phyloP scores from a whole-genome alignment of 2,888 invertebrate genomes.

The Melanargia galathea region DNA sequence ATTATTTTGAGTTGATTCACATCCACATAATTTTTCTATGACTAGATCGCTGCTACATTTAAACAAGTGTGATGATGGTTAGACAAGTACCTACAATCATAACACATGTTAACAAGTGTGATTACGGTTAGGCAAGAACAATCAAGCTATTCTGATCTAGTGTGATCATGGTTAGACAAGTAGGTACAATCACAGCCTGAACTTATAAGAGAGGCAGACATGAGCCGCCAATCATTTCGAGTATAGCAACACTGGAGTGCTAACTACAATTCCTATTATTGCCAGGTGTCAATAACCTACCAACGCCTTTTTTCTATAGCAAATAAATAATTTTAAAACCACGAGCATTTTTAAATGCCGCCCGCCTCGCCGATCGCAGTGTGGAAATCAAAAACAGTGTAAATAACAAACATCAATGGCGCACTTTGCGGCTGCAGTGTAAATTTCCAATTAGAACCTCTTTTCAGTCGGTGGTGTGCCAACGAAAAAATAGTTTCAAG shows the following conservation, averaged over 20 bases:
- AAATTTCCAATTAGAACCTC: slow-evolving; percentile 67
- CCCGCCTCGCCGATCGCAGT: slow-evolving; percentile 33
- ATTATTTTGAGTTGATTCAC: no score
- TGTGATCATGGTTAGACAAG: no score
- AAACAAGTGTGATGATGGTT: no score
- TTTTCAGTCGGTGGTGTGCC: slow-evolving; percentile 50
- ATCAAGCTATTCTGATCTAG: no score
- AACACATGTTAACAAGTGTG: no score
- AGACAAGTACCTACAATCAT: no score
- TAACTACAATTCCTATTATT: slow-evolving; percentile 18
- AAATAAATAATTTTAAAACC: slow-evolving; percentile 21
- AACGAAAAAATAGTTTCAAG: slow-evolving; percentile 44
- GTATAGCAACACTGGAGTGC: slow-evolving; percentile 3
- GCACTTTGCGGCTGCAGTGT: slow-evolving; percentile 44
- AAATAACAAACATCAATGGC: slow-evolving; percentile 37
- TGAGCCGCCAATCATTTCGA: slow-evolving; percentile 4
- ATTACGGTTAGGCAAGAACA: no score
- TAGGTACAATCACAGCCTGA: no score
- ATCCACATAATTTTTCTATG: no score
- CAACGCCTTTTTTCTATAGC: slow-evolving; percentile 18
- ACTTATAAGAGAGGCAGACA: neutral
- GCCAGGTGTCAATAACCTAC: slow-evolving; percentile 22
- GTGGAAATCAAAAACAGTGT: slow-evolving; percentile 36
- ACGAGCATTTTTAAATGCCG: slow-evolving; percentile 32
- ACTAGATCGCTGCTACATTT: no score